Evolutionary conservation across 2,888 invertebrate genomes (phyloP), one percentile per base, ranked within the genome.

Genomic region (Nephrocerus scutellatus): DNA sequence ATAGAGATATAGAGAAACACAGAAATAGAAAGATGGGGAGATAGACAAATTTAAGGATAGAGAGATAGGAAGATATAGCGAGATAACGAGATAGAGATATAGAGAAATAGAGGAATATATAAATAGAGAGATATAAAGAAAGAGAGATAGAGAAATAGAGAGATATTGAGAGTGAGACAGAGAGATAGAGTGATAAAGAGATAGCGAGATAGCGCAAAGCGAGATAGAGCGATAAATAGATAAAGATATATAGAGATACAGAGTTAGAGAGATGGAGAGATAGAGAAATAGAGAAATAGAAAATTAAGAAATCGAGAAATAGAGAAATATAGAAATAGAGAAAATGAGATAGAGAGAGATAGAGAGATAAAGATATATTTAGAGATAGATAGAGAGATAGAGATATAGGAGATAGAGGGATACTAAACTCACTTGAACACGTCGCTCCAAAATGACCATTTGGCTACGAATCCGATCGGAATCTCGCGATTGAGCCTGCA

Each of bases 381-480:
- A 14, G 3, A 10, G 8, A 21, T 6, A 24, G 14, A 10, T 16
- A 21, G 23, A n/a, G 7, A 13, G 14, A 28, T 23, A 12, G 20
- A 28, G 5, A n/a, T 8, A 23, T 6, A 16, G 8, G 10, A 13
- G 13, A 23, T 9, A 18, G 9, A 12, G 13, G n/a, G 6, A 8
- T 35, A 10, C n/a, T 2, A 4, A 3, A 40, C 33, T 52, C 59
- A 80, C 81, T 74, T 82, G 80, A 2, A 84, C 78, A 60, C 80
- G 73, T 51, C 82, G 74, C 62, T 85, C 84, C 43, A 85, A 63
- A 31, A 82, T 68, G 1, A 79, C 74, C 47, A 84, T 72, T 65
- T 83, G 82, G 50, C 79, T 77, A 48, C 77, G 74, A 21, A 84
- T 82, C 41, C 77, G 76, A 55, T 82, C 79, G 2, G 83, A 79